These are phyloP conservation scores for Zeuzera pyrina DNA, from an alignment of 2,888 invertebrate genomes.

Conservation along the genomic window DNA sequence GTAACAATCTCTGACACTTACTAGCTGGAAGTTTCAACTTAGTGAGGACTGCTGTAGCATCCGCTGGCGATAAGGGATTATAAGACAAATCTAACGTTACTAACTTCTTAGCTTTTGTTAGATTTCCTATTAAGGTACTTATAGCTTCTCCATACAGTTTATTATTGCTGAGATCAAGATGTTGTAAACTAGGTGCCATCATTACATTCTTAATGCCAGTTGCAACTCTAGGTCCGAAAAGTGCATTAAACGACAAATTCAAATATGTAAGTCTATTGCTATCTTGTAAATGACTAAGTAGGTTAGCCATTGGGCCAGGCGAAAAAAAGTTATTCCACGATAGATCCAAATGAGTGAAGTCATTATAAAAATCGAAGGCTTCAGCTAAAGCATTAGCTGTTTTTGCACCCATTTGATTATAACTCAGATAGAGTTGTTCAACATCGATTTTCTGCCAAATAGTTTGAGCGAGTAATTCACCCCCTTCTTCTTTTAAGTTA, in stretches of 20 bases:
- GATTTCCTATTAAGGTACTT: conserved; percentile 16
- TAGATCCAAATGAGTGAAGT: conserved; percentile 34
- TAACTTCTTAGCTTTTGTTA: conserved; percentile 31
- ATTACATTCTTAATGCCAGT: conserved; percentile 25
- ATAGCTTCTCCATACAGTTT: conserved; percentile 30
- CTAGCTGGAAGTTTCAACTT: conserved; percentile 26
- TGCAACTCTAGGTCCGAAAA: conserved; percentile 29
- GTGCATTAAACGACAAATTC: conserved; percentile 43
- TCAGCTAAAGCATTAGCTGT: conserved; percentile 27
- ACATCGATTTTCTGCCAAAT: conserved; percentile 30
- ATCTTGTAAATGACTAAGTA: conserved; percentile 29
- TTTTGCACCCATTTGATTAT: conserved; percentile 34
- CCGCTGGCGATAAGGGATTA: conserved; percentile 36
- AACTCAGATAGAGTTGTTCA: conserved; percentile 32
- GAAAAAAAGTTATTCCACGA: conserved; percentile 42
- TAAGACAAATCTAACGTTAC: conserved; percentile 36
- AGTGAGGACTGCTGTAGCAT: conserved; percentile 28
- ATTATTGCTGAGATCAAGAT: conserved; percentile 41
- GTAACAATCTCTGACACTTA: conserved; percentile 28
- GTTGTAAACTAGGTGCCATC: conserved; percentile 24
- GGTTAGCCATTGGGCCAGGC: conserved; percentile 22
- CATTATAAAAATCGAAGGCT: conserved; percentile 35
- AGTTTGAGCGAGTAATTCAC: conserved; percentile 27
- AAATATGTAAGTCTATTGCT: conserved; percentile 30
- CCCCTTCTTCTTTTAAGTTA: conserved; percentile 32